Base-by-base conservation (phyloP, 2,888 invertebrate genomes). In the Pterobdella sp. region DNA sequence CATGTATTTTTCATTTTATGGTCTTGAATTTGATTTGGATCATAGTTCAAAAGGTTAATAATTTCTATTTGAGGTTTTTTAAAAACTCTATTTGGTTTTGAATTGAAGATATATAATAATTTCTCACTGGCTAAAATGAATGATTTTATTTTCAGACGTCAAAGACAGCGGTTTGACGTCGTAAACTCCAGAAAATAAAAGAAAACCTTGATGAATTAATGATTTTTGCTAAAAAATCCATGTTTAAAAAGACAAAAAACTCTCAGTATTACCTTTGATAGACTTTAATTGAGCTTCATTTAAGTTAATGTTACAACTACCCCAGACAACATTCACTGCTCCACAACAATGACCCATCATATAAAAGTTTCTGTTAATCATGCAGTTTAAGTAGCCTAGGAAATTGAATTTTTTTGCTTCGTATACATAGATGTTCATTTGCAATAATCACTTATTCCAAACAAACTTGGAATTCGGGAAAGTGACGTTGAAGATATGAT, bases 241-340 rank as follows among this genome's bases (percentile, higher is more conserved):
- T n/a, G n/a, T n/a, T n/a, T n/a, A n/a, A n/a, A n/a, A n/a, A n/a
- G n/a, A n/a, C n/a, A n/a, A n/a, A n/a, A n/a, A n/a, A n/a, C n/a
- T n/a, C n/a, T n/a, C n/a, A n/a, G n/a, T n/a, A n/a, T n/a, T 56
- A 56, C 60, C 60, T 56, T 56, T 56, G 60, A 56, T 56, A n/a
- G 60, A 22, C 60, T 56, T 22, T 22, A 56, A 56, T 3, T 22
- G n/a, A 14, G 60, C n/a, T 3, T 56, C 60, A 56, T 3, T 56
- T 22, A 56, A 26, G 60, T 56, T 56, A 26, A 26, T 26, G 26
- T 56, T 22, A n/a, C 60, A 56, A 56, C 60, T 26, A 56, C 60
- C 60, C 60, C 60, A 56, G 4, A 56, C 4, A 26, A n/a, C 60
- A n/a, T 56, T 56, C n/a, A 56, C 60, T 26, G 26, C 60, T 22